Percentiles rank a stretch among this genome's conserved stretches.
These are phyloP conservation scores for Camponotus vicinus DNA, from an alignment of 1,140 invertebrate species.

Conservation along the genomic window DNA sequence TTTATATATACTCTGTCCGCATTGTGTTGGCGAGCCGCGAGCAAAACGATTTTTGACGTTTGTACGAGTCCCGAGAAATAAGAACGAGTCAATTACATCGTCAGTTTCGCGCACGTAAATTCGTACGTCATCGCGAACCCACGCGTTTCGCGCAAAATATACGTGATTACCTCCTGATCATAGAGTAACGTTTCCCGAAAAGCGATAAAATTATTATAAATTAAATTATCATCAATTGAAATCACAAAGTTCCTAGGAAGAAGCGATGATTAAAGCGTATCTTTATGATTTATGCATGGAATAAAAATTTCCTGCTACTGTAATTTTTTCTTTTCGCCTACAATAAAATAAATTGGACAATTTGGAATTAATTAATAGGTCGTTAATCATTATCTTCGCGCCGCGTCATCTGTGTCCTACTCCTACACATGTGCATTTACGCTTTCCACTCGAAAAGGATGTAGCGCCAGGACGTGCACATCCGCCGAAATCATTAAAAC, in stretches of 20 bases:
- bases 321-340: background rate
- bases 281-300: background rate
- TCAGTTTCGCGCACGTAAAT: slow-evolving; percentile 17
- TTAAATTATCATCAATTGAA: background rate
- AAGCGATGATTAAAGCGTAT: slow-evolving; percentile 32
- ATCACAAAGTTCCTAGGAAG: slow-evolving; percentile 36
- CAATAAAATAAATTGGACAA: background rate
- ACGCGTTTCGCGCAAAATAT: background rate
- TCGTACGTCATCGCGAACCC: background rate
- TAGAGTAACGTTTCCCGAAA: background rate
- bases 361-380: slow-evolving; percentile 28
- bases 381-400: slow-evolving; percentile 21
- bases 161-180: background rate
- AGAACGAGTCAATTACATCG: background rate
- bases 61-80: background rate
- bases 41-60: slow-evolving; percentile 6
- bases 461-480: background rate
- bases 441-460: slow-evolving; percentile 24
- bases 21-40: background rate
- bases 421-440: background rate
- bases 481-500: slow-evolving; percentile 43
- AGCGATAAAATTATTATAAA: background rate
- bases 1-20: background rate
- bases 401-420: background rate
- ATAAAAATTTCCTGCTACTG: background rate